Evolutionary conservation across 2,113 vertebrate genomes (phyloP), one percentile per base, ranked within the genome.

Genomic region (Actenoides hombroni): DNA sequence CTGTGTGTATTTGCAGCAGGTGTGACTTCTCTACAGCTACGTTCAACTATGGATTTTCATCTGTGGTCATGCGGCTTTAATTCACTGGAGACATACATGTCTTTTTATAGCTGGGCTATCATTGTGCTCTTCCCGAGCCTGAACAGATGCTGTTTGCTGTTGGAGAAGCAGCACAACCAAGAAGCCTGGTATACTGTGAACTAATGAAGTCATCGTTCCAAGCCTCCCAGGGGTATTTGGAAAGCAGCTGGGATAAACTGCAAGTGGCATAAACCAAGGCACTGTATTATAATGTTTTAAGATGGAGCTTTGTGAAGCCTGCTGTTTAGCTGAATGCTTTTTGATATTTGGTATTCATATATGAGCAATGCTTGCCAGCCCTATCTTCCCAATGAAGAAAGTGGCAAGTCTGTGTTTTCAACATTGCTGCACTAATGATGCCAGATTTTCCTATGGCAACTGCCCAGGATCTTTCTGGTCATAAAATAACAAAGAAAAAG

Each of bases 301-400:
- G 29, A 63, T 49, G 31, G 18, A 83, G 39, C 9, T 70, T 61
- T 60, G 25, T 67, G 65, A 76, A 82, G 5, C 46, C 42, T 77
- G 42, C 60, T 93, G 63, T 83, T 92, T 73, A 56, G 54, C 68
- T 90, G 44, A 91, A 49, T 3, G 4, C 10, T 68, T 84, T 94
- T 65, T 95, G 61, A 78, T 48, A 60, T 92, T 90, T 94, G 77
- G 11, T 82, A 57, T 83, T 94, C 56, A 86, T 49, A 67, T 71
- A 63, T 5, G 13, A 51, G 39, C 49, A 63, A 59, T 28, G 15
- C 25, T 93, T 86, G 76, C 86, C 70, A 87, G 29, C 24, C 40
- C 83, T 40, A 44, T 71, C 63, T 70, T 68, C 82, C 57, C 42
- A 49, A 83, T 54, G 80, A 86, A 90, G 37, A 69, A 35, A 18